Conservation (phyloP, 1,140 invertebrate species). For the Drosophila kepulauana region DNA sequence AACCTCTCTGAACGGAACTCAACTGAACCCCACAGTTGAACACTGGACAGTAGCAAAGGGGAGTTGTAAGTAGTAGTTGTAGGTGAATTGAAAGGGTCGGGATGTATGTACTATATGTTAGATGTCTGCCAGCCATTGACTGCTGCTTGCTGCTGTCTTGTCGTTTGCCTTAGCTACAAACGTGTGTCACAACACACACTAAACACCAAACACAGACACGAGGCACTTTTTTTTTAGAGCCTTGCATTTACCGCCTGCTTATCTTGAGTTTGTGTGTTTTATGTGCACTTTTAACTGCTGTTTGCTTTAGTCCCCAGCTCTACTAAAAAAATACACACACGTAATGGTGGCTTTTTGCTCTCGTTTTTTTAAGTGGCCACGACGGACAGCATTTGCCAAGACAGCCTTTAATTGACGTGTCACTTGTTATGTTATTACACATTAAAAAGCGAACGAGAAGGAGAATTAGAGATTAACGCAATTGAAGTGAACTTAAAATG, state of each 20-base stretch:
- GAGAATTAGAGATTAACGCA: not conserved
- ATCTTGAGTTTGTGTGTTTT: slow-evolving; percentile 47
- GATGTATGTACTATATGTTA: not conserved
- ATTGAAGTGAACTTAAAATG: slow-evolving; percentile 5
- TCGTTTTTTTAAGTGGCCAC: slow-evolving; percentile 22
- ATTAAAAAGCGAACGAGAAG: slow-evolving; percentile 1
- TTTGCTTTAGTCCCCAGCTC: slow-evolving; percentile 41
- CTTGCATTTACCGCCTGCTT: slow-evolving; percentile 46
- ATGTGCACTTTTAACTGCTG: slow-evolving; percentile 45
- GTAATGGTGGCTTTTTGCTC: slow-evolving; percentile 32
- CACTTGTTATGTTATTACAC: slow-evolving; percentile 22
- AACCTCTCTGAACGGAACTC: slow-evolving; percentile 22
- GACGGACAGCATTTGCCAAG: slow-evolving; percentile 25
- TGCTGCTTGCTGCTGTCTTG: slow-evolving; percentile 6
- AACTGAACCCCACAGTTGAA: slow-evolving; percentile 6
- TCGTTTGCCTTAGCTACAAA: slow-evolving; percentile 41
- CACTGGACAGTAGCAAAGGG: slow-evolving; percentile 27
- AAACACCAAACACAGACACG: slow-evolving; percentile 14
- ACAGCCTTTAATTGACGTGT: slow-evolving; percentile 45
- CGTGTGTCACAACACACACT: slow-evolving; percentile 39
- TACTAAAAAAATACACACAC: slow-evolving; percentile 10
- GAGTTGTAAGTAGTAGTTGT: slow-evolving; percentile 2
- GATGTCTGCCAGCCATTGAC: slow-evolving; percentile 29
- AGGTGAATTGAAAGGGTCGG: slow-evolving; percentile 16
- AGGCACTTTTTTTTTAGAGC: slow-evolving; percentile 15